A percentile compares a stretch with the other conserved stretches of the same genome.
Conservation (phyloP, 2,113 vertebrate species). For the Noturus placidus region DNA sequence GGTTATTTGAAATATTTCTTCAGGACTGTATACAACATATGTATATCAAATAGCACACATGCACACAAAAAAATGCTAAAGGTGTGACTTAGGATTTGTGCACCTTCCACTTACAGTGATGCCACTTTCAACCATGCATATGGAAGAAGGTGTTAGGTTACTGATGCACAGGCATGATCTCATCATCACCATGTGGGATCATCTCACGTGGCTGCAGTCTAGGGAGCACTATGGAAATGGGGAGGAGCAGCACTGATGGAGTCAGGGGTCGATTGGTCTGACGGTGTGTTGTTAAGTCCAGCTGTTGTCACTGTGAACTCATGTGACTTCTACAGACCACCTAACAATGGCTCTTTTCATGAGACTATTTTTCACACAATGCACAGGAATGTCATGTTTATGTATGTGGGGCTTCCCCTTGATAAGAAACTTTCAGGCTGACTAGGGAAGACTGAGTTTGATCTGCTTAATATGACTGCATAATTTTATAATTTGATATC, state of each 20-base stretch:
- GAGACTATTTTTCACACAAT: constrained; percentile 57
- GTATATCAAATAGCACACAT: background rate
- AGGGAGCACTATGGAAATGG: constrained; percentile 33
- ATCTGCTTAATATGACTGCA: constrained; percentile 1
- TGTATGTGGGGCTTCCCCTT: constrained; percentile 36
- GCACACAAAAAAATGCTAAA: background rate
- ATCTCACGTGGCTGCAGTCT: constrained; percentile 55
- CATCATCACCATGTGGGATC: constrained; percentile 61
- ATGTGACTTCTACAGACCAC: constrained; percentile 44
- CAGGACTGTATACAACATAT: background rate
- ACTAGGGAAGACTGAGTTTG: background rate
- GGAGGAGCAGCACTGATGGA: constrained; percentile 43
- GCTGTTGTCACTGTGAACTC: constrained; percentile 51
- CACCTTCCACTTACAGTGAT: constrained; percentile 13
- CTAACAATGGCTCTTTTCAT: constrained; percentile 63
- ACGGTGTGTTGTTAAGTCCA: constrained; percentile 39
- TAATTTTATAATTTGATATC: background rate
- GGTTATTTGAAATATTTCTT: background rate
- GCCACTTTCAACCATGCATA: constrained; percentile 37
- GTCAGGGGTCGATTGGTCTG: constrained; percentile 26
- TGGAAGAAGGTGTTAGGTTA: constrained; percentile 44
- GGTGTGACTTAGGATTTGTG: background rate
- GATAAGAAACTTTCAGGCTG: constrained; percentile 15
- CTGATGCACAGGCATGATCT: constrained; percentile 62
- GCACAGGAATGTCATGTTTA: constrained; percentile 62